Evolutionary conservation across 2,797 vertebrate species (phyloP).

Genomic region (Enteromius trimaculatus): DNA sequence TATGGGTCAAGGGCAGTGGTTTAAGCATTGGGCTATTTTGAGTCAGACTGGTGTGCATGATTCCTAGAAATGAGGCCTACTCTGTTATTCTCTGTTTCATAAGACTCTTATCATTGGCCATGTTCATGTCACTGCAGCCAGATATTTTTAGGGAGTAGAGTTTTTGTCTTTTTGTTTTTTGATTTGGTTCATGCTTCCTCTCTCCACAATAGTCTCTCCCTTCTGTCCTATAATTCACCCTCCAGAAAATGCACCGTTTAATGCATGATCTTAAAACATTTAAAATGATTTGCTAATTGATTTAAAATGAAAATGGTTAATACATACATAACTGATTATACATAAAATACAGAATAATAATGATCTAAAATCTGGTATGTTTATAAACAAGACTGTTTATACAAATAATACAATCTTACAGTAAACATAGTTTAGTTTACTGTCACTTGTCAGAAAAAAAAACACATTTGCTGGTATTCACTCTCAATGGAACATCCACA

Average conservation of each 20-base stretch:
- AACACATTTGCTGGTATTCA: neutral
- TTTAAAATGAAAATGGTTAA: too few species aligned
- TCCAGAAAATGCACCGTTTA: neutral
- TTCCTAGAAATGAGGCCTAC: neutral
- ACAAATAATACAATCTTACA: too few species aligned
- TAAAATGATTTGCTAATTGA: too few species aligned
- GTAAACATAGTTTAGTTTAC: too few species aligned
- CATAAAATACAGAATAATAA: too few species aligned
- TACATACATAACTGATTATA: too few species aligned
- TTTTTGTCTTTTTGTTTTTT: too few species aligned
- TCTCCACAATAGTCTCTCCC: neutral
- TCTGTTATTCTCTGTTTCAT: neutral
- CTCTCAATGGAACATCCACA: too few species aligned
- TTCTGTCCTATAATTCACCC: neutral
- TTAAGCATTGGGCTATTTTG: constrained; percentile 1
- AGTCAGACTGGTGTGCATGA: neutral
- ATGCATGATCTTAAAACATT: neutral
- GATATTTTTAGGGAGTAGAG: neutral
- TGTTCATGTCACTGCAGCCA: neutral
- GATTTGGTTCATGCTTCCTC: too few species aligned
- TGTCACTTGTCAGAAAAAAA: neutral
- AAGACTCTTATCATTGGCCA: neutral
- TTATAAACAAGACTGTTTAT: neutral
- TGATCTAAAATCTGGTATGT: too few species aligned
- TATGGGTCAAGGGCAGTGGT: neutral